Evolutionary conservation across 2,113 vertebrate species (phyloP).

Genomic region (Arenaria interpres): DNA sequence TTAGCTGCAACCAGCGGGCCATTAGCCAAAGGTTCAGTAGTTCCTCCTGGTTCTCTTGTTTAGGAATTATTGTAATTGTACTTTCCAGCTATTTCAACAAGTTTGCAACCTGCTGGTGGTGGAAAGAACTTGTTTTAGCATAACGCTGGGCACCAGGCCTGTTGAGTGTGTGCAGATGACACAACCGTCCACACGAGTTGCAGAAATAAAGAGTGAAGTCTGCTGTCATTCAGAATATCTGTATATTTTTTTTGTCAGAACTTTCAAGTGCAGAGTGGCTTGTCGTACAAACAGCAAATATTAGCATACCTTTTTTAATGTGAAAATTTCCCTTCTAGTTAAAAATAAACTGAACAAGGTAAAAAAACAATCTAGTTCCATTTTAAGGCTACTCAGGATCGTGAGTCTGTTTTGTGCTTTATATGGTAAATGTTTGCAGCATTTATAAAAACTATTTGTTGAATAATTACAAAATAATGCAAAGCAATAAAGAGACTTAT

Average conservation of each 20-base stretch:
- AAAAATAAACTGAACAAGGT: not conserved
- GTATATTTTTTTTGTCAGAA: not conserved
- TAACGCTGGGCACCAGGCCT: not conserved
- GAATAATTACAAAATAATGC: not conserved
- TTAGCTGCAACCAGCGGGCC: not conserved
- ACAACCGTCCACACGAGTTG: not conserved
- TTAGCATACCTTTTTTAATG: not conserved
- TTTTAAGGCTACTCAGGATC: not conserved
- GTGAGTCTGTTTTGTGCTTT: not conserved
- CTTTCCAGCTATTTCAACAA: not conserved
- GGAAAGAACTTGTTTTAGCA: not conserved
- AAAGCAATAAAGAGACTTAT: not conserved
- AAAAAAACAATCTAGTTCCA: not conserved
- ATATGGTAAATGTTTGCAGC: not conserved
- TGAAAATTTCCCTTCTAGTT: not conserved
- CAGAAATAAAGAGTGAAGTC: not conserved
- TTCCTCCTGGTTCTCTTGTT: not conserved
- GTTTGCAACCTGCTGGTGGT: not conserved
- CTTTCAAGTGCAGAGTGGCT: not conserved
- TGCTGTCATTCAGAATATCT: not conserved
- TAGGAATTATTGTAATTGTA: not conserved
- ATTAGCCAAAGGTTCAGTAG: not conserved
- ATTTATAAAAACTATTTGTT: not conserved
- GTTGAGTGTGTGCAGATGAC: not conserved
- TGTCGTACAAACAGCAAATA: not conserved